These are phyloP conservation scores for Spodoptera littoralis DNA, from an alignment of 2,888 invertebrate species.

Conservation along the genomic window DNA sequence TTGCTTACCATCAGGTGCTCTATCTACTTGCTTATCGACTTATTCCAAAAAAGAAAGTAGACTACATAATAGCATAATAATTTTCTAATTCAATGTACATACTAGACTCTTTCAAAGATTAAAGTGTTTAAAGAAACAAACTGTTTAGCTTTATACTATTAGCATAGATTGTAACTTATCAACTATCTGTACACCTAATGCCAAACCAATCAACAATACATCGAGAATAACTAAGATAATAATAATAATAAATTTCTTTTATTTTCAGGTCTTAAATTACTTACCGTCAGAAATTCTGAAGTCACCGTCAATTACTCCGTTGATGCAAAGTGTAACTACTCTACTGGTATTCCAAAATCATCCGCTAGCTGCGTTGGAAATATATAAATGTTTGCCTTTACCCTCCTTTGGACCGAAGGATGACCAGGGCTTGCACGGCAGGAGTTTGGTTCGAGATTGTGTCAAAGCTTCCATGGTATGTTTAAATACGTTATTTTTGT, in stretches of 20 bases:
- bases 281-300: conserved; percentile 70
- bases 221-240: no score
- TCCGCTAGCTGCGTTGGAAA: conserved; percentile 82
- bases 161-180: no score
- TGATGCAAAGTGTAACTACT: conserved; percentile 85
- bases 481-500: conserved; percentile 15
- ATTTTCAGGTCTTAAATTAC: conserved; percentile 73
- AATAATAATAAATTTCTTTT: background rate
- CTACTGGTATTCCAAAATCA: conserved; percentile 86
- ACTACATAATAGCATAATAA: no score
- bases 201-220: no score
- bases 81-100: no score
- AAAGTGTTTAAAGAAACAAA: no score
- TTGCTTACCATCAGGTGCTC: no score
- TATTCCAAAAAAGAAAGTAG: no score
- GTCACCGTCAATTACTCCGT: conserved; percentile 80
- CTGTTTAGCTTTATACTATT: no score
- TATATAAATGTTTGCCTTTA: conserved; percentile 84
- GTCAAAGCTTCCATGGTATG: conserved; percentile 86
- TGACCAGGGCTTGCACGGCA: conserved; percentile 87
- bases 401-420: conserved; percentile 85
- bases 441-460: conserved; percentile 88
- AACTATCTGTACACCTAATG: no score
- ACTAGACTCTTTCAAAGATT: no score
- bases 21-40: no score